phyloP scores from a whole-genome alignment of 2,888 invertebrate species.

The Spodoptera exigua region DNA sequence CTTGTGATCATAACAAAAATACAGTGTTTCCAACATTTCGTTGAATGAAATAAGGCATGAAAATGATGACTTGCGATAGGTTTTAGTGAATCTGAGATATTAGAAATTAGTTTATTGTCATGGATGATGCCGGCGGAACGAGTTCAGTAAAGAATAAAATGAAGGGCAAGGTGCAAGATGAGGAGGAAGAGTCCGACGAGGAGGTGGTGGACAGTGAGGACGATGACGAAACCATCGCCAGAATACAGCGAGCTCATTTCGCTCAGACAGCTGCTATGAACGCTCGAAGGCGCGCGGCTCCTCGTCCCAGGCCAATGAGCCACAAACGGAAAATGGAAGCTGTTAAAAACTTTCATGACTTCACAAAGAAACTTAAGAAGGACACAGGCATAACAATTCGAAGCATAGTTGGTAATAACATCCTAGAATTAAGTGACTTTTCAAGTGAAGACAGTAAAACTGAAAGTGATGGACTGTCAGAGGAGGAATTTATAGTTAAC shows the following conservation, averaged over 20 bases:
- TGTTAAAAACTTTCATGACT: constrained; percentile 85
- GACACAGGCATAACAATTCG: constrained; percentile 87
- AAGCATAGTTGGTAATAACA: constrained; percentile 84
- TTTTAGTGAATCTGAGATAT: constrained; percentile 48
- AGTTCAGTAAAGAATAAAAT: constrained; percentile 75
- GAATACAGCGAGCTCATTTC: constrained; percentile 85
- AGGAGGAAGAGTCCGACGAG: constrained; percentile 76
- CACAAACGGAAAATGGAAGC: constrained; percentile 87
- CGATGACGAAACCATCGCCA: constrained; percentile 85
- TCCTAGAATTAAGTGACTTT: constrained; percentile 85
- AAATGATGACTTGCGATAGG: constrained; percentile 52
- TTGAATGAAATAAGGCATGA: constrained; percentile 38
- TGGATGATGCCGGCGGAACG: constrained; percentile 79
- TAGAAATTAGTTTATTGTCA: constrained; percentile 60
- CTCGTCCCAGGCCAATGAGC: constrained; percentile 82
- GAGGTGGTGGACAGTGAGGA: constrained; percentile 83
- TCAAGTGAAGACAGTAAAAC: constrained; percentile 83
- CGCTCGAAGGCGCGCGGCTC: constrained; percentile 75
- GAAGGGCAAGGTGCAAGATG: constrained; percentile 71
- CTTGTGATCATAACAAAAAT: constrained; percentile 45
- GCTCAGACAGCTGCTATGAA: constrained; percentile 85
- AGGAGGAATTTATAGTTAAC: constrained; percentile 86
- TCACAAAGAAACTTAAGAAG: constrained; percentile 87
- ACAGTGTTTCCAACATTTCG: constrained; percentile 35
- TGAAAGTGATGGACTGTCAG: constrained; percentile 86